Evolutionary conservation across 2,888 invertebrate species (phyloP), one percentile per base, ranked within the genome.

Genomic region (Apamea monoglypha): DNA sequence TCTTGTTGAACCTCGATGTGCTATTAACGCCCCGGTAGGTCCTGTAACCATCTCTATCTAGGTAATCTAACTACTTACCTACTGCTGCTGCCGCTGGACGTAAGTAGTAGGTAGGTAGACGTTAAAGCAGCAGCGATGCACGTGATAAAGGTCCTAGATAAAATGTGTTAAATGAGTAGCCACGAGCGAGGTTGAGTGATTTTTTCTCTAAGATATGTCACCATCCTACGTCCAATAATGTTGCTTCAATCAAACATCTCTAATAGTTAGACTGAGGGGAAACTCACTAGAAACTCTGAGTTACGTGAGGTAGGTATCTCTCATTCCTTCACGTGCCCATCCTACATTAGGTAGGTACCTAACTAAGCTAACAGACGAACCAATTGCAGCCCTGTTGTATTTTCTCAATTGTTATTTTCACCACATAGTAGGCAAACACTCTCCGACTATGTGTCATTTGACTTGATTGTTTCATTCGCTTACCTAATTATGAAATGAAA

Each of bases 391-490:
- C 29, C 25, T 0, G 8, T 25, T 40, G 53, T 56, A 47, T 29
- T 56, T n/a, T n/a, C 1, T 61, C 3, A 25, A 56, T 40, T 56
- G 25, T 18, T 44, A 50, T 80, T 66, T 75, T 50, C 16, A 32
- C 21, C 47, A 32, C 47, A n/a, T 10, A 59, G 21, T 75, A 83
- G 77, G 40, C 14, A 78, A 32, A 44, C 32, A 82, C 25, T 66
- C 21, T 21, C 10, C n/a, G 4, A 8, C 1, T 29, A 63, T 32
- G 56, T 81, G 68, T 36, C 32, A 85, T 16, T 71, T 40, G n/a
- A 81, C 12, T 66, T 40, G n/a, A 76, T 18, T 36, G 1, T 47
- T 44, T 76, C 36, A 63, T 36, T 53, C 4, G 68, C 1, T 47
- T 68, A 16, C 36, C 25, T 64, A 4, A 66, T 67, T 61, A 50